Base-by-base conservation (phyloP, 2,888 invertebrate genomes). In the Homarus gammarus region DNA sequence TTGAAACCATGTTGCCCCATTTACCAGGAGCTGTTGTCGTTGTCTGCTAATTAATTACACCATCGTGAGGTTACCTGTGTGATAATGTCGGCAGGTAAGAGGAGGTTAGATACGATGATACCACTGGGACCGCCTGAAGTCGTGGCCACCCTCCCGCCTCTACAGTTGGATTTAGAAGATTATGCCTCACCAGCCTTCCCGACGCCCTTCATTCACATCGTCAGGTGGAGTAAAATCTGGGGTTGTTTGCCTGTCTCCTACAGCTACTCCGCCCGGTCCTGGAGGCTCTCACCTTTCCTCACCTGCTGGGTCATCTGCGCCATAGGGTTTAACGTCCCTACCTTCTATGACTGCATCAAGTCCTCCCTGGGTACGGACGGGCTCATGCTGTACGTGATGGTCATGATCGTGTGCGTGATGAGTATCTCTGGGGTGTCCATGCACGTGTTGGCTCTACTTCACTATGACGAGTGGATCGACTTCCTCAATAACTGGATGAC, bases 211-310 rank as follows among this genome's bases (percentile, higher is more conserved):
- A 84, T 92, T 27, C 92, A 92, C 87, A 87, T 92, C 68, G 87
- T 92, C n/a, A 86, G 92, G 1, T 92, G 92, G 92, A 89, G 89
- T 70, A 92, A 92, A 68, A 75, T 92, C 51, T 92, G 92, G 92
- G 92, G 92, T 12, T 92, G 89, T 38, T 75, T 92, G n/a, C 89
- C 90, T 38, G 79, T 92, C 31, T 40, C 78, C 8, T 92, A 90
- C 87, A 64, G 85, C n/a, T 72, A 84, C 18, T 22, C 89, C 8
- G 73, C 73, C 15, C 68, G 75, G 51, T 64, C 44, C 22, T 92
- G 89, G 90, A 84, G 49, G 44, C 81, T 89, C 61, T 87, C 84
- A 18, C 89, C 86, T 27, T 89, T 90, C 77, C 84, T 90, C 33
- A 84, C 87, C 64, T 89, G 84, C 56, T 90, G 92, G 92, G 85